Base-by-base conservation (phyloP, 2,113 vertebrate genomes). In the Lichenostomus cassidix region DNA sequence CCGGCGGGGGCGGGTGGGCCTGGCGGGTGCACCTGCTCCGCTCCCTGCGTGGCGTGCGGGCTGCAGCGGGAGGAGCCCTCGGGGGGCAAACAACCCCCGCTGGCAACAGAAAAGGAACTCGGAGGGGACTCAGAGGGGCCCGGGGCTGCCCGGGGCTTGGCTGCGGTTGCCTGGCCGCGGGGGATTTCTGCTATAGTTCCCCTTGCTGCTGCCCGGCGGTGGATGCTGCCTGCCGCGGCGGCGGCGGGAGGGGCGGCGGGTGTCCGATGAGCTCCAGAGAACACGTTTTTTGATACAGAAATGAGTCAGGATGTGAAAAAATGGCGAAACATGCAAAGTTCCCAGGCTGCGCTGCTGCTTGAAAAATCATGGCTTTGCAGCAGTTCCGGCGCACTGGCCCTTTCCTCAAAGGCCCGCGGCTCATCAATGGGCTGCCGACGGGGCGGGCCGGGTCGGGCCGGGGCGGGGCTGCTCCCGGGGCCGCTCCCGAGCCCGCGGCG, bases 301-400 rank as follows among this genome's bases (percentile, higher is more conserved):
- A 98, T 98, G 98, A 98, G 96, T 98, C 98, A 98, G 94, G 93
- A 95, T 69, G 95, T 95, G 94, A 98, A 97, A 97, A 97, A 97
- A 97, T 96, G 96, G 95, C 78, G 95, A 97, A 97, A 92, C 96
- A 90, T 93, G 96, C 95, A 95, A 95, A 93, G 96, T 97, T 98
- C 97, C 92, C 96, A 95, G 89, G 83, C 96, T 91, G 94, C 63
- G 94, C 93, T 94, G 90, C 90, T 80, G 94, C 77, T 94, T 83
- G 52, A 96, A 96, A 93, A 93, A 90, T 64, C 92, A 81, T 92
- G 83, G 95, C 90, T 94, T 92, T 94, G 90, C 96, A 95, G 78
- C 94, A 67, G 85, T 93, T 93, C 76, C 68, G 49, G 59, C 77
- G 18, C 95, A 74, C 76, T 92, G 79, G 91, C 87, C 92, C 81